Percentiles rank a stretch among this genome's conserved stretches.
phyloP scores from a whole-genome alignment of 1,140 invertebrate genomes.

The Sycobia sp. region DNA sequence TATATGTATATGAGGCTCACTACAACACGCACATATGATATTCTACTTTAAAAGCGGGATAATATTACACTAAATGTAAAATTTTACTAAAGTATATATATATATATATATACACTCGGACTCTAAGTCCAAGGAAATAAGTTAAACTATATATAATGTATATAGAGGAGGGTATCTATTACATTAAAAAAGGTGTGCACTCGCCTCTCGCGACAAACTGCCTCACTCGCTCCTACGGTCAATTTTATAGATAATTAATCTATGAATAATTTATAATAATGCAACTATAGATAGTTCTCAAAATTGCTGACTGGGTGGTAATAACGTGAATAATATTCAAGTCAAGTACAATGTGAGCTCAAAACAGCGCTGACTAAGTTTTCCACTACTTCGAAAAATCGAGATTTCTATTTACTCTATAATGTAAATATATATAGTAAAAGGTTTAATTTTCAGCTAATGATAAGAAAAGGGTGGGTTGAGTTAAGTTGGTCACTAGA shows the following conservation, averaged over 20 bases:
- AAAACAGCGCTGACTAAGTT: constrained; percentile 27
- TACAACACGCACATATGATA: constrained; percentile 4
- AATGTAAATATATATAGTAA: no score
- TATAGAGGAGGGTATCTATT: background rate
- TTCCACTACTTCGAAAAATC: constrained; percentile 15
- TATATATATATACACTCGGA: constrained; percentile 9
- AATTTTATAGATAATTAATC: constrained; percentile 19
- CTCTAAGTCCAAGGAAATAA: constrained; percentile 18
- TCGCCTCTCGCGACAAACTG: constrained; percentile 29
- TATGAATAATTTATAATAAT: constrained; percentile 19
- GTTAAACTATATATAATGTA: constrained; percentile 8
- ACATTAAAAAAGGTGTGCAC: constrained; percentile 21
- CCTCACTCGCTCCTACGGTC: constrained; percentile 23
- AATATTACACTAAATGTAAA: constrained; percentile 15
- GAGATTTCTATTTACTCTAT: constrained; percentile 13
- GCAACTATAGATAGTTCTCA: constrained; percentile 9
- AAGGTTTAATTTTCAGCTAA: no score
- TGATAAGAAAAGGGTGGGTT: no score
- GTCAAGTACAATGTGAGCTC: constrained; percentile 9
- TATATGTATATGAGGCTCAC: no score
- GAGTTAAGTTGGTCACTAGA: no score
- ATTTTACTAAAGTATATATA: constrained; percentile 19
- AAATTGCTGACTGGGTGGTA: constrained; percentile 16
- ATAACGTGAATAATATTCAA: constrained; percentile 4
- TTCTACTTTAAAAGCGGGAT: constrained; percentile 24